Conservation (phyloP, 2,888 invertebrate genomes). For the Watsonalla cultraria region DNA sequence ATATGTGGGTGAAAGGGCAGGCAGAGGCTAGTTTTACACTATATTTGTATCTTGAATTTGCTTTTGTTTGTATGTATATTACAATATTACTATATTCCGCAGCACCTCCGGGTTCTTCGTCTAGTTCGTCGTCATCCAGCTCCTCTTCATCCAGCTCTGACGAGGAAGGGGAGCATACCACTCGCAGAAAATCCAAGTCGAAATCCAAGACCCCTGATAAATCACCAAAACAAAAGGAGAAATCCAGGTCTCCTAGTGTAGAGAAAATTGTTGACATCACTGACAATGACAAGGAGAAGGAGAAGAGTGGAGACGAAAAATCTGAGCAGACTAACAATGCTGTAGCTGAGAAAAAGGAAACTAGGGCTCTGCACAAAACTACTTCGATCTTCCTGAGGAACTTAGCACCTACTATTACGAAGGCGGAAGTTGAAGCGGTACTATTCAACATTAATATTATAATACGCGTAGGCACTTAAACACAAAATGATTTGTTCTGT, state of each 20-base stretch:
- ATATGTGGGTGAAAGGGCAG: no score
- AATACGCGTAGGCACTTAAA: background rate
- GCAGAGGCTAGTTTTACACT: no score
- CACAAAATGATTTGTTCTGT: background rate
- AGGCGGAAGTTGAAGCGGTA: slow-evolving; percentile 97
- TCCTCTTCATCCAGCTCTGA: slow-evolving; percentile 75
- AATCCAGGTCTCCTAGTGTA: slow-evolving; percentile 51
- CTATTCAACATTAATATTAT: slow-evolving; percentile 39
- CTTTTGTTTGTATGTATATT: background rate
- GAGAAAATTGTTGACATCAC: slow-evolving; percentile 38
- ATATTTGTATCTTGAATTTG: no score
- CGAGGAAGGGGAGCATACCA: slow-evolving; percentile 61
- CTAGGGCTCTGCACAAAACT: slow-evolving; percentile 93
- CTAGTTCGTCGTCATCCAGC: slow-evolving; percentile 72
- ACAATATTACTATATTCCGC: slow-evolving; percentile 9
- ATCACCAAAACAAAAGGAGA: slow-evolving; percentile 52
- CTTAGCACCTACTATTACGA: slow-evolving; percentile 96
- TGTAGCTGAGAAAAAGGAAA: slow-evolving; percentile 66
- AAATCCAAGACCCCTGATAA: slow-evolving; percentile 66
- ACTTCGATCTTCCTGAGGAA: slow-evolving; percentile 98
- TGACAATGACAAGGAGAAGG: slow-evolving; percentile 49
- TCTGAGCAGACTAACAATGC: slow-evolving; percentile 73
- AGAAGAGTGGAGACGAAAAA: slow-evolving; percentile 64
- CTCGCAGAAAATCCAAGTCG: slow-evolving; percentile 61
- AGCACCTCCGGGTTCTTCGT: slow-evolving; percentile 73